Evolutionary conservation across 2,888 invertebrate genomes (phyloP).

Genomic region (Phasia obesa): DNA sequence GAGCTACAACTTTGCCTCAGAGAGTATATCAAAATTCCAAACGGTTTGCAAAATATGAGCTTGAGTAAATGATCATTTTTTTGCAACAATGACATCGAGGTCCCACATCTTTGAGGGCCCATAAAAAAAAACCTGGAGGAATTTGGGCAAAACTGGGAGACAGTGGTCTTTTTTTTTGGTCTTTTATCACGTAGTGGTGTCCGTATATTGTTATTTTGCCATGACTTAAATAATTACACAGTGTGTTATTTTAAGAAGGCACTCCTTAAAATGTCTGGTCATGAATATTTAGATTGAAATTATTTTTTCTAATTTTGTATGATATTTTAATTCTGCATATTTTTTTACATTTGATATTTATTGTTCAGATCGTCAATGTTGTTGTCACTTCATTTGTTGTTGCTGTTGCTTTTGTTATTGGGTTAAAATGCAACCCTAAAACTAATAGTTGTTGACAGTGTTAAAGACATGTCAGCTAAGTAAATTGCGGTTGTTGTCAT

Average conservation of each 20-base stretch:
- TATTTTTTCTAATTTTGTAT: conserved; percentile 16
- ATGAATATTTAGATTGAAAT: conserved; percentile 12
- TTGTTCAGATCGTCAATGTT: conserved; percentile 8
- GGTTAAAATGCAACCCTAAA: conserved; percentile 50
- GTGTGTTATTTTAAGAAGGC: not conserved
- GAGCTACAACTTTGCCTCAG: too few species aligned
- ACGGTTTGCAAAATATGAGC: too few species aligned
- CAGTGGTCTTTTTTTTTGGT: too few species aligned
- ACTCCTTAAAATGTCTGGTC: conserved; percentile 9
- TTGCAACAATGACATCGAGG: too few species aligned
- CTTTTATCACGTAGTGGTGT: too few species aligned
- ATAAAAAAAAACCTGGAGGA: too few species aligned
- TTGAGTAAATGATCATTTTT: too few species aligned
- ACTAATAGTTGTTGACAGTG: conserved; percentile 60
- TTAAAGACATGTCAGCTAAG: conserved; percentile 39
- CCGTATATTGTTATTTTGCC: too few species aligned
- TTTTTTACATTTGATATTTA: conserved; percentile 6
- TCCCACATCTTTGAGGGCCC: too few species aligned
- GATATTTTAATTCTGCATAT: not conserved
- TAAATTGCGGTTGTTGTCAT: conserved; percentile 29
- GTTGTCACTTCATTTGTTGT: not conserved
- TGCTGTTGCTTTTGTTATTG: conserved; percentile 14
- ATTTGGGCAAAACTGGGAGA: too few species aligned
- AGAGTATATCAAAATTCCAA: too few species aligned
- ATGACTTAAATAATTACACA: too few species aligned